Evolutionary conservation across 2,797 vertebrate species (phyloP), one percentile per base, ranked within the genome.

Genomic region (Gadopsis bispinosus): DNA sequence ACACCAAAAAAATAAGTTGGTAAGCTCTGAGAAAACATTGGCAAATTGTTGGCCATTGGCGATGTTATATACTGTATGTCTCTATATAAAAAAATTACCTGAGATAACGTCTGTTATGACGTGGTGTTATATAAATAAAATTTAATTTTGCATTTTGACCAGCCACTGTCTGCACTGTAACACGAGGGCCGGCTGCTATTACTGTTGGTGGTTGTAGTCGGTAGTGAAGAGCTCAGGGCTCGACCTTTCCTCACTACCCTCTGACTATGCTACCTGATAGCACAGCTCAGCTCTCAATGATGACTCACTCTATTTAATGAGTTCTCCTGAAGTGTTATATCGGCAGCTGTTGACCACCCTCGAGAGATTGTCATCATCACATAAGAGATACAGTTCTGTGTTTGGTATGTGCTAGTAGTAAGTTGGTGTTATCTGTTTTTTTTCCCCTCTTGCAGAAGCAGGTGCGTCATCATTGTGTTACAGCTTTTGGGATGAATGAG

Each of bases 291-390:
- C 89, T 88, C 85, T 70, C 77, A 60, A 8, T 79, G 73, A 87
- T 80, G 88, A 88, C 83, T 91, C 91, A 90, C 89, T 92, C 90
- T 90, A 73, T 85, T 91, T 92, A 94, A 92, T 93, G 87, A 93
- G 85, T 85, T 90, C 75, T 55, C 77, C 84, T 75, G 58, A 86
- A 87, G 87, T 63, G 22, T 76, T 81, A 75, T 84, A 83, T 85
- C 14, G 64, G 81, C 83, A 90, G 88, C 87, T 91, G 87, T 87
- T 87, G 75, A 79, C 69, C 82, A 78, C 80, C 80, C 83, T 76
- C 7, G 17, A 76, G 77, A 76, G 75, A 86, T 71, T 59, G 51
- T 75, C 63, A 54, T 80, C 81, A 35, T 86, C 80, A 75, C 56
- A 71, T 39, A 76, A 86, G 75, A 80, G 84, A 65, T 35, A 16